Evolutionary conservation across 2,888 invertebrate species (phyloP), one percentile per base, ranked within the genome.

Genomic region (Prenolepis imparis): DNA sequence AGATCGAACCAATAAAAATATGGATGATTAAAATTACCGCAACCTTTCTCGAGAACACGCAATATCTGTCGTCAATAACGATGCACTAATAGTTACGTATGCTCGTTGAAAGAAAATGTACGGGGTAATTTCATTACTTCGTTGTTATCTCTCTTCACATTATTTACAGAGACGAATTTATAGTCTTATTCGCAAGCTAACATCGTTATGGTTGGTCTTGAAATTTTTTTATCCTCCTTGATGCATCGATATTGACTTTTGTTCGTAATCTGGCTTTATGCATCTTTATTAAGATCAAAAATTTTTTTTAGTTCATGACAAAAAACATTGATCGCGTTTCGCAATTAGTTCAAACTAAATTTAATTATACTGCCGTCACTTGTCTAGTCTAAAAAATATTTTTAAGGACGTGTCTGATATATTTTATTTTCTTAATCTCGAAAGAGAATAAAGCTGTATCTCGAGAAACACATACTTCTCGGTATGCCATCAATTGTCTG

Each of bases 111-210:
- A 39, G 41, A 57, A 59, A 59, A 72, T 78, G 82, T 61, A 84
- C 68, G 41, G 61, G 70, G 68, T 81, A 82, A 74, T 63, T 61
- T 41, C 68, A 78, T 84, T 85, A 66, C 81, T 72, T 86, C 57
- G 86, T 87, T 89, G 87, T 90, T 90, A 87, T 84, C 85, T 90
- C 84, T 89, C 84, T 5, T 36, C 90, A 86, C 87, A 89, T 92
- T 91, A 92, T 93, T 92, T 92, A 92, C 91, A 89, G 88, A 91
- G 92, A 93, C 91, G 90, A 93, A 92, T 93, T 93, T 93, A 93
- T 91, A 91, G 91, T 90, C 91, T 91, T 90, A 92, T 93, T 92
- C 91, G 89, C 85, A 85, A 86, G 85, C 78, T 85, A 87, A 86
- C 68, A 61, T 86, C 85, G 86, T 85, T 88, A 88, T 73, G 81